These are phyloP conservation scores for Diprion similis DNA, from an alignment of 1,140 invertebrate genomes.

Conservation along the genomic window DNA sequence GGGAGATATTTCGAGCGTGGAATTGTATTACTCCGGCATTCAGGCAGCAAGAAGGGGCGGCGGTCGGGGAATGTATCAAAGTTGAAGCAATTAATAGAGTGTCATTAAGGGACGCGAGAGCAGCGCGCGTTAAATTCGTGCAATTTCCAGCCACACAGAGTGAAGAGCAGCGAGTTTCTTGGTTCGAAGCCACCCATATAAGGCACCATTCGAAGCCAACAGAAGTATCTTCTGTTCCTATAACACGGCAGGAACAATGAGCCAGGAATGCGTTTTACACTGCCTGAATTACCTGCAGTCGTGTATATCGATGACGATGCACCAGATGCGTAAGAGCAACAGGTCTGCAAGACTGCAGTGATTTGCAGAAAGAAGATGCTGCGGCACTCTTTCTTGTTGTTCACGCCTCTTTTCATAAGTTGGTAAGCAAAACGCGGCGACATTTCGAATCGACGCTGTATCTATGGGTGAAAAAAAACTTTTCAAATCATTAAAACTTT, in stretches of 20 bases:
- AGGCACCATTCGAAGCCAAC: too few species aligned
- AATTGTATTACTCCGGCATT: neutral
- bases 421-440: too few species aligned
- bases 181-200: too few species aligned
- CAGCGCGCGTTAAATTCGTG: neutral
- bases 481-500: too few species aligned
- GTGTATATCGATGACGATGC: neutral
- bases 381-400: too few species aligned
- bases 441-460: too few species aligned
- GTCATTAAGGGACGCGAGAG: neutral
- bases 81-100: slow-evolving; percentile 3
- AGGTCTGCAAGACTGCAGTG: neutral
- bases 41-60: too few species aligned
- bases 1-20: neutral
- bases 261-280: neutral
- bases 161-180: too few species aligned
- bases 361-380: neutral
- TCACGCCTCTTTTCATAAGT: too few species aligned
- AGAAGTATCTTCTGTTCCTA: too few species aligned
- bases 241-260: neutral
- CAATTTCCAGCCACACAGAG: neutral
- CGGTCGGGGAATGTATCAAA: neutral
- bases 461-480: too few species aligned
- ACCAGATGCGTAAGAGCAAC: neutral
- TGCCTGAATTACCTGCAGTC: neutral